phyloP scores from a whole-genome alignment of 2,113 vertebrate species.

The Urocolius indicus region DNA sequence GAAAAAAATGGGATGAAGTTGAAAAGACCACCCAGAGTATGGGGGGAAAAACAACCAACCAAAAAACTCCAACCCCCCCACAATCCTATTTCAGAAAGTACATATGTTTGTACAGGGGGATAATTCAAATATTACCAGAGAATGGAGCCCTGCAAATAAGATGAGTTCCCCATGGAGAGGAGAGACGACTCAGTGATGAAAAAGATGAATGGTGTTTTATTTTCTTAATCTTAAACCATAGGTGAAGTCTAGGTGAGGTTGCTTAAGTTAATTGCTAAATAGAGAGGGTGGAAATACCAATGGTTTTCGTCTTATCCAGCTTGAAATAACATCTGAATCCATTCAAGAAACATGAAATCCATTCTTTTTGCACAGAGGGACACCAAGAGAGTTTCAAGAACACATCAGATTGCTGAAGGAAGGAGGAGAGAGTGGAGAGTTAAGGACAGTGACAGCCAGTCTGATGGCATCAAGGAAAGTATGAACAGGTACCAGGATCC shows the following conservation, averaged over 20 bases:
- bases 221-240: not conserved
- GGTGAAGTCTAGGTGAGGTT: not conserved
- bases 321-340: not conserved
- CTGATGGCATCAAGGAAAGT: accelerated
- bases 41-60: not conserved
- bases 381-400: not conserved
- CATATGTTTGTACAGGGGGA: not conserved
- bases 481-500: not conserved
- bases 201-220: not conserved
- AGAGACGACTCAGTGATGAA: not conserved
- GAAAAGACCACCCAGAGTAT: not conserved
- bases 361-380: not conserved
- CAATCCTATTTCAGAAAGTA: not conserved
- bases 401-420: not conserved
- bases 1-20: not conserved
- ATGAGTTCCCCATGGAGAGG: not conserved
- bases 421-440: not conserved
- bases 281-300: not conserved
- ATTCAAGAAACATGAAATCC: not conserved
- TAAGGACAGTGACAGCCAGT: not conserved
- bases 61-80: not conserved
- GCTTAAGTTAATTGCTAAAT: accelerated
- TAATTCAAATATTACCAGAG: not conserved
- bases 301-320: not conserved
- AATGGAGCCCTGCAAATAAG: not conserved